Base-by-base conservation (phyloP, 2,888 invertebrate species). In the Andrena bicolor region DNA sequence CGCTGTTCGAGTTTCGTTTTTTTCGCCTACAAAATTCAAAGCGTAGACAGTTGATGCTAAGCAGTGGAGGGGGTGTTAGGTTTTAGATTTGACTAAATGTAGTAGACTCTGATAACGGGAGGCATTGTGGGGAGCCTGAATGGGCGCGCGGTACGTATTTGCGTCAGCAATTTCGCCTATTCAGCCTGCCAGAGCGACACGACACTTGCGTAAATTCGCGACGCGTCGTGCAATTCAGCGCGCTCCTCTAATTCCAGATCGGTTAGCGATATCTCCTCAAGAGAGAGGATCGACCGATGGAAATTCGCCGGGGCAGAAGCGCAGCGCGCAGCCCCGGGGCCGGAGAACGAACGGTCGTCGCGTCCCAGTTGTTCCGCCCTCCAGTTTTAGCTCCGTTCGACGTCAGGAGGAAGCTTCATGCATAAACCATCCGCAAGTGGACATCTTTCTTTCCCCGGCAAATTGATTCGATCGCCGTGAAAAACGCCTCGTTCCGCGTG, bases 151-250 rank as follows among this genome's bases (percentile, higher is more conserved):
- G 41, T 30, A 53, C 48, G 35, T 23, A 35, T 20, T 28, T 20
- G 60, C 64, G 35, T 70, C 81, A 41, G 71, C 26, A 74, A 80
- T 80, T 80, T 74, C 13, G 48, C n/a, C 81, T 61, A 70, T 81
- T 81, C 74, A 70, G 60, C 13, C 26, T 48, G 23, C 35, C 16
- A 32, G 26, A 26, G 32, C 81, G 81, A 81, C 80, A 75, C 64
- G 75, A 76, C 82, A 72, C 69, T 74, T 69, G 81, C 61, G 76
- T 72, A 76, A 68, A 72, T 82, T 82, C 76, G 58, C 69, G 53
- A 23, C 76, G 76, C 76, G 26, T 48, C 76, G 69, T 76, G 76
- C 82, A 82, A 82, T 72, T 65, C 58, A 63, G 48, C 23, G 48
- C 23, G 76, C 35, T 56, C 26, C 49, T 23, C n/a, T 23, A 66